Base-by-base conservation (phyloP, 2,888 invertebrate species). In the Epinotia nisella region DNA sequence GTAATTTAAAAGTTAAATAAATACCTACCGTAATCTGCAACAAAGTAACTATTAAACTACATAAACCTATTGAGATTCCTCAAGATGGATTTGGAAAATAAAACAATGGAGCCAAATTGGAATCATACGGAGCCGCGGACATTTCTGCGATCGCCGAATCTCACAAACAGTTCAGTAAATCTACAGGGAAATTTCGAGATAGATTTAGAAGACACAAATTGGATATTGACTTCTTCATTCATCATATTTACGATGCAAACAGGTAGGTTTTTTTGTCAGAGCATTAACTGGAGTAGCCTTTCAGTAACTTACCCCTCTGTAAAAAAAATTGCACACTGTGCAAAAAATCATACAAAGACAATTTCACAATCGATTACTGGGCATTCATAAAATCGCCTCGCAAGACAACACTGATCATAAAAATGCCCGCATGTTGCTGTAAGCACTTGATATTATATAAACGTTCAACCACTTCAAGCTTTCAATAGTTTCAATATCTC, bases 161-260 rank as follows among this genome's bases (percentile, higher is more conserved):
- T 89, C 78, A 91, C 90, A 0, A 94, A 94, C 76, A 83, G 86
- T 0, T 90, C 90, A 0, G 88, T 87, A 7, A 90, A 77, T 71
- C 94, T 95, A 0, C 95, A 95, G 62, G 91, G 95, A 17, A 96
- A 95, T 81, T 95, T 97, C 45, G 95, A 95, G 75, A 94, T 95
- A 9, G 98, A 97, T 82, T 89, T 94, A 56, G 97, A 97, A 85
- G 98, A 98, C 84, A 96, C 97, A 13, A 97, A 97, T 80, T 98
- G 98, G 98, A 97, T 98, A 65, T 93, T 98, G 70, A 97, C 98
- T 0, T 97, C 97, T 67, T 96, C 98, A 0, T 98, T 98, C 85
- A 97, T 98, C 82, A 97, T 98, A 78, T 98, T 98, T 86, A 98
- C 98, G 0, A 98, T 98, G 98, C 98, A 98, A 93, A 98, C 98